Evolutionary conservation across 2,113 vertebrate genomes (phyloP).

Genomic region (Vanacampus margaritifer): DNA sequence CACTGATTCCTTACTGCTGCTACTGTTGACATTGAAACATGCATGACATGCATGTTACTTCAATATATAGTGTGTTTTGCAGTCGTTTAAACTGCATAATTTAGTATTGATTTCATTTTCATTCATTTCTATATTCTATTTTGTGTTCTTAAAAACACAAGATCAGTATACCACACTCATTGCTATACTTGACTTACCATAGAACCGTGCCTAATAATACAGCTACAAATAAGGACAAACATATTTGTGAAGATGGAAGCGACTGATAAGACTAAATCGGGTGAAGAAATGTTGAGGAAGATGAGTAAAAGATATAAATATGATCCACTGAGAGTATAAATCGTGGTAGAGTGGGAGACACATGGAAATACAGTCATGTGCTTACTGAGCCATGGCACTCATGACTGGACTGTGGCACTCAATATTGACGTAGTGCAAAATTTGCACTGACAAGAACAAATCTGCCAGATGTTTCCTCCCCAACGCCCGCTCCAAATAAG

Average conservation of each 20-base stretch:
- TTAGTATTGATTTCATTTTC: too few relatives aligned
- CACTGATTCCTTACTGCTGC: too few relatives aligned
- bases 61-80: too few relatives aligned
- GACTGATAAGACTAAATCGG: constrained; percentile 18
- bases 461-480: constrained; percentile 66
- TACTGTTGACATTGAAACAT: too few relatives aligned
- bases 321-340: not conserved
- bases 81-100: too few relatives aligned
- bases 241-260: constrained; percentile 5
- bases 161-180: not conserved
- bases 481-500: constrained; percentile 46
- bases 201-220: constrained; percentile 9
- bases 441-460: constrained; percentile 65
- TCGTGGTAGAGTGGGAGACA: constrained; percentile 24
- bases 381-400: constrained; percentile 52
- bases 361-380: constrained; percentile 49
- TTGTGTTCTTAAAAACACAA: too few relatives aligned
- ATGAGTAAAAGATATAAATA: constrained; percentile 11
- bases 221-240: constrained; percentile 22
- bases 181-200: constrained; percentile 26
- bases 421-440: constrained; percentile 72
- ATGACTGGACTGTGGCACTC: constrained; percentile 56
- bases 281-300: not conserved
- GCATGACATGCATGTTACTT: too few relatives aligned
- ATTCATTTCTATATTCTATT: too few relatives aligned